These are phyloP conservation scores for Bicyclus anynana DNA, from an alignment of 1,140 invertebrate genomes.

Conservation along the genomic window DNA sequence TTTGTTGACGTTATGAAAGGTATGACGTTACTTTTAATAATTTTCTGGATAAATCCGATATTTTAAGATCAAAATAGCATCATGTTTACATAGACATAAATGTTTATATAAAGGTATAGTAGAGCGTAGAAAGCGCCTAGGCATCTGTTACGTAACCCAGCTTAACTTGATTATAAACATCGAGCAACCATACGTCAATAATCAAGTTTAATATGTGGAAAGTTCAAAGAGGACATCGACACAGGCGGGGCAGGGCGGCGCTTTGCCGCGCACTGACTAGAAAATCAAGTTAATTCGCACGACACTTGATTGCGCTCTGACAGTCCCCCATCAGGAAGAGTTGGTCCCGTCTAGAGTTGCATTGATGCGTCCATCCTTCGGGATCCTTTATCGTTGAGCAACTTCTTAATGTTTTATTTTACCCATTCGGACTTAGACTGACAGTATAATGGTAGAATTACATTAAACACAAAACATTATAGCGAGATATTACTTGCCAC, in stretches of 20 bases:
- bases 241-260: constrained; percentile 34
- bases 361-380: not conserved
- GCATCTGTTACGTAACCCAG: constrained; percentile 11
- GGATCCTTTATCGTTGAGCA: not conserved
- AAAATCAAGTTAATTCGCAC: constrained; percentile 55
- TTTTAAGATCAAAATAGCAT: no score
- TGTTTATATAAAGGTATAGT: no score
- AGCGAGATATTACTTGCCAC: no score
- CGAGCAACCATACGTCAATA: constrained; percentile 53
- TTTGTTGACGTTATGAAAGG: no score
- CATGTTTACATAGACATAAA: no score
- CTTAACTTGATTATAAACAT: constrained; percentile 12
- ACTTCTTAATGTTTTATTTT: not conserved
- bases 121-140: not conserved
- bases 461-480: no score
- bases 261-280: constrained; percentile 53
- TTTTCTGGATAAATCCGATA: no score
- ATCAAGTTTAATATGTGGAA: constrained; percentile 71
- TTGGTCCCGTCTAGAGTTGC: constrained; percentile 5
- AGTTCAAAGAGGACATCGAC: constrained; percentile 66
- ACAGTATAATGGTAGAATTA: not conserved
- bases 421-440: not conserved
- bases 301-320: constrained; percentile 42
- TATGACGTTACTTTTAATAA: no score
- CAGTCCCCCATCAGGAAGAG: constrained; percentile 46